A percentile compares a stretch with the other conserved stretches of the same genome.
phyloP scores from a whole-genome alignment of 2,797 vertebrate species.

The Moxostoma hubbsi region DNA sequence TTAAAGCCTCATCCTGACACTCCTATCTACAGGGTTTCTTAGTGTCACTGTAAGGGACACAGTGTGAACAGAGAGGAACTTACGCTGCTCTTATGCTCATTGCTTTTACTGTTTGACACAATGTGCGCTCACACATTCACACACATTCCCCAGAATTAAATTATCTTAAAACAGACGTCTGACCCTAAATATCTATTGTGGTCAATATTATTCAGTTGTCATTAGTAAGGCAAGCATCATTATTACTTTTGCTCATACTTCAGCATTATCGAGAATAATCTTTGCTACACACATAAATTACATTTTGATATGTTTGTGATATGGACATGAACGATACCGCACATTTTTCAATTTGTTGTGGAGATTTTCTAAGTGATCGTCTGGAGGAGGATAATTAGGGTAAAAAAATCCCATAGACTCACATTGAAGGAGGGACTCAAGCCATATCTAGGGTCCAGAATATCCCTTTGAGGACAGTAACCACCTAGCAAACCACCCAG shows the following conservation, averaged over 20 bases:
- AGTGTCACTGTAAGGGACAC: conserved; percentile 2
- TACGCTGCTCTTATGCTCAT: background rate
- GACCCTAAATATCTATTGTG: conserved; percentile 17
- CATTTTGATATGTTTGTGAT: too few relatives aligned
- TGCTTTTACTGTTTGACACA: conserved; percentile 3
- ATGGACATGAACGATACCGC: too few relatives aligned
- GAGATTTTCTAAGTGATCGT: too few relatives aligned
- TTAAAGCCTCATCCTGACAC: conserved; percentile 15
- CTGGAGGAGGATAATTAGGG: too few relatives aligned
- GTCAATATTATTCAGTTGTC: conserved; percentile 42
- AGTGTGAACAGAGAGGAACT: conserved; percentile 6
- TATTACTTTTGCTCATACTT: background rate
- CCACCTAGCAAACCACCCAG: background rate
- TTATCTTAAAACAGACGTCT: conserved; percentile 1
- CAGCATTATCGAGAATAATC: background rate
- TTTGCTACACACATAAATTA: too few relatives aligned
- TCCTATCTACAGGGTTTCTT: conserved; percentile 12
- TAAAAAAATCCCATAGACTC: too few relatives aligned
- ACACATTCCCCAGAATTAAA: background rate
- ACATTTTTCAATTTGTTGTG: too few relatives aligned
- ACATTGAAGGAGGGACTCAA: too few relatives aligned
- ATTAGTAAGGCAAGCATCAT: background rate
- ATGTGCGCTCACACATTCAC: background rate
- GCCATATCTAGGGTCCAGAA: too few relatives aligned
- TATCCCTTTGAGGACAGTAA: background rate